A percentile compares a stretch with the other conserved stretches of the same genome.
Evolutionary conservation across 1,140 invertebrate genomes (phyloP).

Genomic region (Pseudomyrmex dendroicus): DNA sequence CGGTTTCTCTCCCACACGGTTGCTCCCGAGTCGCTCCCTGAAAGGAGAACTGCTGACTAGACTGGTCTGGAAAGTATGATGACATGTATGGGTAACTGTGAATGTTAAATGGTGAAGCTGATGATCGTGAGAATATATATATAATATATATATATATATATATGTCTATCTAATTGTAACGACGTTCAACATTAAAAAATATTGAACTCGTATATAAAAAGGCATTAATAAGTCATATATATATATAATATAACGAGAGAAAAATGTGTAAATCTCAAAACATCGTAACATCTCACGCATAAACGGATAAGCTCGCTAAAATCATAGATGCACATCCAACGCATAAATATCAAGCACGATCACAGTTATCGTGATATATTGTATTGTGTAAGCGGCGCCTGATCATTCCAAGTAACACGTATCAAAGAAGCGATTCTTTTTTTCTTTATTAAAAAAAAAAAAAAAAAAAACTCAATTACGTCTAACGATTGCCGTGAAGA

Average conservation of each 20-base stretch:
- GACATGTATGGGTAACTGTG: constrained; percentile 72
- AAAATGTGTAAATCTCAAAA: constrained; percentile 60
- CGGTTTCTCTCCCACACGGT: constrained; percentile 92
- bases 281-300: constrained; percentile 66
- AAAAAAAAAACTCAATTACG: constrained; percentile 13
- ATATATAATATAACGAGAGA: constrained; percentile 39
- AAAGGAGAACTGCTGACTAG: constrained; percentile 91
- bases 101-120: constrained; percentile 66
- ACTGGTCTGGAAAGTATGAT: constrained; percentile 84
- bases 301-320: constrained; percentile 73
- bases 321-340: constrained; percentile 71
- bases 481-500: constrained; percentile 10
- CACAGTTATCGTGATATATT: constrained; percentile 65
- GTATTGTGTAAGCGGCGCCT: constrained; percentile 65
- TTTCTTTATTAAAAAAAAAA: too few species aligned
- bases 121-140: constrained; percentile 67
- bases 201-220: constrained; percentile 1
- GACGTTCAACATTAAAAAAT: constrained; percentile 59
- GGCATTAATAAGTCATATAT: constrained; percentile 25
- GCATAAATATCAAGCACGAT: constrained; percentile 73
- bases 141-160: constrained; percentile 37
- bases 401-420: constrained; percentile 57
- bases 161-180: constrained; percentile 57
- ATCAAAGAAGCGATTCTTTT: constrained; percentile 48
- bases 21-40: constrained; percentile 94